Evolutionary conservation across 2,888 invertebrate genomes (phyloP), one percentile per base, ranked within the genome.

Genomic region (Peribatodes rhomboidaria): DNA sequence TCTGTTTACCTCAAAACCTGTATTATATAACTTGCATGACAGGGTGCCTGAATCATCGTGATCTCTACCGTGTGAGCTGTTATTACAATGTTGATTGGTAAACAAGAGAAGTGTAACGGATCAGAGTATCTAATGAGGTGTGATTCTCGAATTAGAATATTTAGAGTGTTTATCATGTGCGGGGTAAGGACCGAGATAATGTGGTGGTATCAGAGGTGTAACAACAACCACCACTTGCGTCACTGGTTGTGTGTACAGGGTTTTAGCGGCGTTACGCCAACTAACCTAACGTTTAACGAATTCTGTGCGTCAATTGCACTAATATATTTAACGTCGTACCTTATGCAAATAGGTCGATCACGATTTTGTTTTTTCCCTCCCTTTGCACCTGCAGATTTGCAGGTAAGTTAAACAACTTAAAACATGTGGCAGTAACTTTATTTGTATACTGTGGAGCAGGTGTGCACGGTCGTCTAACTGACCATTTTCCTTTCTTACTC

Each of bases 261-360:
- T 71, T 79, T 92, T 92, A 92, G 87, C 88, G 74, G 68, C 46
- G 69, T 61, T 63, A 67, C 77, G 89, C 77, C 79, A 91, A 89
- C 80, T 77, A 74, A 71, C 78, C 78, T 81, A 81, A 84, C 67
- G 61, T 63, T 50, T 63, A 58, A 62, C 75, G 72, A 70, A 63
- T 70, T 72, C 62, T 81, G 82, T 88, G 82, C 86, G 87, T 86
- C 85, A 85, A 78, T 80, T 71, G 70, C 75, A 78, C 81, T 81
- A 84, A 81, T 82, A 81, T 68, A 72, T 74, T 81, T 82, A 81
- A 76, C 80, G 69, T 70, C 56, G 68, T 65, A 53, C 70, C 62
- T 69, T 69, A 75, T 80, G 78, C 72, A 76, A 78, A 78, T 80
- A 76, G 69, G 68, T 67, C 44, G 58, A 71, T 82, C 85, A 83